Conservation (phyloP, 1,140 invertebrate genomes). For the Lineus longissimus region DNA sequence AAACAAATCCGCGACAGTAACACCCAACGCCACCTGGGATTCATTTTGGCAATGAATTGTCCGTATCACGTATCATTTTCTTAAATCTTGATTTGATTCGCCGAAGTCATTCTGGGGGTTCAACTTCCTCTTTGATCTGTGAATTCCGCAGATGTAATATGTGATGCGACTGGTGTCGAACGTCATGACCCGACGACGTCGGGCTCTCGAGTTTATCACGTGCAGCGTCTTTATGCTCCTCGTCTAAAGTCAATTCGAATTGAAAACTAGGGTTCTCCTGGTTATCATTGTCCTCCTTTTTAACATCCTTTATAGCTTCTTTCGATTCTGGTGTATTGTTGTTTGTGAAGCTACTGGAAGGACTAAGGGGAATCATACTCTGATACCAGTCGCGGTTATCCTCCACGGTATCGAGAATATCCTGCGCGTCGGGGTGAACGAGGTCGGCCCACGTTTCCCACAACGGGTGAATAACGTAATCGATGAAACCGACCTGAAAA, state of each 20-base stretch:
- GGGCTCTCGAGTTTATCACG: background rate
- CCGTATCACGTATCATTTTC: background rate
- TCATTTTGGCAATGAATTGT: too few species aligned
- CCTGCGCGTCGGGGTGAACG: constrained; percentile 96
- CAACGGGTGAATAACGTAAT: constrained; percentile 97
- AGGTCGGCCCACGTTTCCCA: constrained; percentile 99
- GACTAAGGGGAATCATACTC: constrained; percentile 65
- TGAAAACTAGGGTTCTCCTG: background rate
- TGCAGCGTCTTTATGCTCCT: background rate
- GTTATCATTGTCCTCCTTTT: constrained; percentile 37
- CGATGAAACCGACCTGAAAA: constrained; percentile 91
- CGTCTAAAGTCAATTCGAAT: constrained; percentile 4
- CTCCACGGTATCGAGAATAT: constrained; percentile 94
- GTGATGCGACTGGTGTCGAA: constrained; percentile 3
- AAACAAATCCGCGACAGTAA: too few species aligned
- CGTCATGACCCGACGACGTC: background rate
- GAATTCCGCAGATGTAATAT: background rate
- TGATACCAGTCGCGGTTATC: constrained; percentile 96
- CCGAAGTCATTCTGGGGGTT: constrained; percentile 3
- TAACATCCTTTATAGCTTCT: constrained; percentile 21
- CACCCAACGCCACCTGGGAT: too few species aligned
- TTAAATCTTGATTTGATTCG: background rate
- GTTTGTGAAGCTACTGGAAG: constrained; percentile 48
- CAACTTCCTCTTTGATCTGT: background rate
- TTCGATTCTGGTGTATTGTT: constrained; percentile 42